phyloP scores from a whole-genome alignment of 2,888 invertebrate genomes.

The Tribolium freemani region DNA sequence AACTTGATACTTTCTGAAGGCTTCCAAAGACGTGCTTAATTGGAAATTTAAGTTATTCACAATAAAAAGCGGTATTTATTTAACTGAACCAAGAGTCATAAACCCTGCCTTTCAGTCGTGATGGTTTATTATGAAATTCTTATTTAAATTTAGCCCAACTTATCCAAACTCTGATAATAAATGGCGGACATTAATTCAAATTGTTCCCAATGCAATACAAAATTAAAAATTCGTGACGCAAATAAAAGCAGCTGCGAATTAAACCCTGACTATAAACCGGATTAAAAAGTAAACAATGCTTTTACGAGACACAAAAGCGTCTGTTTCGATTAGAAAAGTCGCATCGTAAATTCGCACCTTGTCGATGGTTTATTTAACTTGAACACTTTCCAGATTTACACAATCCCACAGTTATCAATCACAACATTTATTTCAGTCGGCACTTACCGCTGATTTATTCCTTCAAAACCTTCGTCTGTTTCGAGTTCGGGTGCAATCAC shows the following conservation, averaged over 20 bases:
- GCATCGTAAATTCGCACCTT: not conserved
- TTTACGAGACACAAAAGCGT: slow-evolving; percentile 18
- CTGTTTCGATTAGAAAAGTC: not conserved
- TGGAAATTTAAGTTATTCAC: no score
- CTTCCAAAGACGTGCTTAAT: no score
- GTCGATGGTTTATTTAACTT: slow-evolving; percentile 16
- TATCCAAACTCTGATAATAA: not conserved
- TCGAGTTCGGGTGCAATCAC: not conserved
- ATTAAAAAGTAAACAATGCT: slow-evolving; percentile 6
- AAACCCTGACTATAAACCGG: slow-evolving; percentile 12
- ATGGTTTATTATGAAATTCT: not conserved
- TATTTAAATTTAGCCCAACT: not conserved
- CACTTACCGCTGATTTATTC: not conserved
- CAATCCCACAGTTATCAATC: slow-evolving; percentile 1
- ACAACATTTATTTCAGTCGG: not conserved
- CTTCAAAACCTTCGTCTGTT: no score
- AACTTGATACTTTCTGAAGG: no score
- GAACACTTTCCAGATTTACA: slow-evolving; percentile 14
- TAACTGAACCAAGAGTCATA: not conserved
- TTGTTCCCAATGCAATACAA: no score
- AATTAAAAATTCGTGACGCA: not conserved
- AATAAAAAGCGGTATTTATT: no score
- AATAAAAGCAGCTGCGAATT: not conserved
- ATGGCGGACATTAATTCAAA: not conserved
- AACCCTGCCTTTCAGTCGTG: not conserved